Percentiles rank a stretch among this genome's conserved stretches.
Conservation (phyloP, 2,797 vertebrate species). For the Zalophus californianus region DNA sequence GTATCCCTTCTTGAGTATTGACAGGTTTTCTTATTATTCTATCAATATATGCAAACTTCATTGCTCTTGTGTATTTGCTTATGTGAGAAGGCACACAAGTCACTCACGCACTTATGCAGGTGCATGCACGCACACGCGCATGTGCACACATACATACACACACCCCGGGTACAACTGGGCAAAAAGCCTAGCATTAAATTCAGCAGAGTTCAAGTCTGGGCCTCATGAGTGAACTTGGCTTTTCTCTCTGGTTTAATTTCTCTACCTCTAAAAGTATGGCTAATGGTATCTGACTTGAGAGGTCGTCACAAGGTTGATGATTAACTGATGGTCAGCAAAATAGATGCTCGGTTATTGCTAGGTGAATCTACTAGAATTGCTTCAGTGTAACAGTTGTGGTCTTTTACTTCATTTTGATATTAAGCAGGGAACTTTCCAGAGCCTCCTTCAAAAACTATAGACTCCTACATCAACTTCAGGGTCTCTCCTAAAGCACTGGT, state of each 20-base stretch:
- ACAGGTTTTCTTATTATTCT: background rate
- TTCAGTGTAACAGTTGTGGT: background rate
- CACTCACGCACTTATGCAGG: background rate
- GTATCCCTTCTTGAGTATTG: background rate
- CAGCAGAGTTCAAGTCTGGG: background rate
- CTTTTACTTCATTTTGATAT: background rate
- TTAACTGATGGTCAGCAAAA: background rate
- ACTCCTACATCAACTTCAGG: background rate
- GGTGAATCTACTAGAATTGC: background rate
- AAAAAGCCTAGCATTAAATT: background rate
- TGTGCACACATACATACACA: accelerated
- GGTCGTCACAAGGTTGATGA: background rate
- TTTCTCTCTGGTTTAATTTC: background rate
- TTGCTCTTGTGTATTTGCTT: background rate
- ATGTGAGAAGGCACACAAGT: background rate
- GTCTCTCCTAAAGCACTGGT: background rate
- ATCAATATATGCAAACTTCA: background rate
- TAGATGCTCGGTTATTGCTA: background rate
- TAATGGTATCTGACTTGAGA: background rate
- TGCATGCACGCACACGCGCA: accelerated
- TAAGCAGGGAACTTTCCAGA: background rate
- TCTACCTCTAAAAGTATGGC: background rate
- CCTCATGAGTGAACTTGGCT: background rate
- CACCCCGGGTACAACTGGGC: background rate
- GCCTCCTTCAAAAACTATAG: background rate